Evolutionary conservation across 2,797 vertebrate species (phyloP).

Genomic region (Oreochromis mossambicus): DNA sequence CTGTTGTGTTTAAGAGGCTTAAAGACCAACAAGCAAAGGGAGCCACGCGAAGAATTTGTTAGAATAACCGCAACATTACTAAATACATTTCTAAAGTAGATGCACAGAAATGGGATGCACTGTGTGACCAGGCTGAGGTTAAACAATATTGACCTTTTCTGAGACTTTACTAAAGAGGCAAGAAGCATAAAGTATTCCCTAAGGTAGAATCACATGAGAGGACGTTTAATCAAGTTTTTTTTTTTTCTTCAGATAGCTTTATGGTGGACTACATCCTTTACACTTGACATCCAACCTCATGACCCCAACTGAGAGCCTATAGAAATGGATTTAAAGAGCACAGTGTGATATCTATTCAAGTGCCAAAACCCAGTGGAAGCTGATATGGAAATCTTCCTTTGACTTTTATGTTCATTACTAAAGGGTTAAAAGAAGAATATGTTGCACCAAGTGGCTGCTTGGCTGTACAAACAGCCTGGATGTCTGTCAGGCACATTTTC

Average conservation of each 20-base stretch:
- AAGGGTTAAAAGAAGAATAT: neutral
- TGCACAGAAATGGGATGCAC: neutral
- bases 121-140: neutral
- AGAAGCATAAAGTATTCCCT: neutral
- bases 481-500: conserved; percentile 36
- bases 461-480: neutral
- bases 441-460: conserved; percentile 9
- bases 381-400: neutral
- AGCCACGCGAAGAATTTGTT: neutral
- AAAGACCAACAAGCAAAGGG: neutral
- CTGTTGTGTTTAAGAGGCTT: conserved; percentile 23
- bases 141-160: neutral
- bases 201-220: neutral
- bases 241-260: neutral
- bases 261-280: conserved; percentile 14
- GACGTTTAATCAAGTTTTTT: conserved; percentile 1
- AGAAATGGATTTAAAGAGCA: neutral
- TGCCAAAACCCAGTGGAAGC: neutral
- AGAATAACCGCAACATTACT: neutral
- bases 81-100: neutral
- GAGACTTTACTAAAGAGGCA: neutral
- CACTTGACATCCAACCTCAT: conserved; percentile 12
- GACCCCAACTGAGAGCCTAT: conserved; percentile 1
- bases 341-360: neutral
- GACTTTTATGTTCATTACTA: conserved; percentile 1